Conservation (phyloP, 2,113 vertebrate genomes). For the Clarias batrachus region DNA sequence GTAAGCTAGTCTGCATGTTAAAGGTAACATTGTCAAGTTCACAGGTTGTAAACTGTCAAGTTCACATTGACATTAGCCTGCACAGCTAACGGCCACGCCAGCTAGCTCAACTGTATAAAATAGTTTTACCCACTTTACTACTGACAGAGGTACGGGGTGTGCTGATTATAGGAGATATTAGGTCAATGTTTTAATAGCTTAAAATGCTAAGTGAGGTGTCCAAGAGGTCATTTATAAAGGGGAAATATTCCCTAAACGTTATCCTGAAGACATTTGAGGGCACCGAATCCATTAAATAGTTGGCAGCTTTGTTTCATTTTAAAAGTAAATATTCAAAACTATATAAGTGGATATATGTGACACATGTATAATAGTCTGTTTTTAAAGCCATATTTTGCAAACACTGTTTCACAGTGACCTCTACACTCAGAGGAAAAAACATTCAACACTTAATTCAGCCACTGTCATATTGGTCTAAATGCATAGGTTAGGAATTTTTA, state of each 20-base stretch:
- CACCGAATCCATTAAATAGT: neutral
- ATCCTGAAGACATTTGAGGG: too few species aligned
- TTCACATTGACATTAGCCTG: neutral
- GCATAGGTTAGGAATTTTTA: neutral
- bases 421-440: constrained; percentile 16
- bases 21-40: constrained; percentile 8
- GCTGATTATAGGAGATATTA: neutral
- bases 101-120: neutral
- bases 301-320: neutral
- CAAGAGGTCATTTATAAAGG: neutral
- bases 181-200: neutral
- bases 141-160: neutral
- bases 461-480: neutral
- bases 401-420: constrained; percentile 32
- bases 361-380: neutral
- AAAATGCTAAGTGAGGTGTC: neutral
- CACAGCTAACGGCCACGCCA: neutral
- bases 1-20: neutral
- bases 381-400: constrained; percentile 12
- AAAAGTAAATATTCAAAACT: neutral
- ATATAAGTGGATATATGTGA: neutral
- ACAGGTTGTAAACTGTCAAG: neutral
- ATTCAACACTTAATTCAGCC: constrained; percentile 8
- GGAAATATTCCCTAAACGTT: neutral
- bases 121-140: neutral